phyloP scores from a whole-genome alignment of 2,888 invertebrate species.

The Tigriopus californicus region DNA sequence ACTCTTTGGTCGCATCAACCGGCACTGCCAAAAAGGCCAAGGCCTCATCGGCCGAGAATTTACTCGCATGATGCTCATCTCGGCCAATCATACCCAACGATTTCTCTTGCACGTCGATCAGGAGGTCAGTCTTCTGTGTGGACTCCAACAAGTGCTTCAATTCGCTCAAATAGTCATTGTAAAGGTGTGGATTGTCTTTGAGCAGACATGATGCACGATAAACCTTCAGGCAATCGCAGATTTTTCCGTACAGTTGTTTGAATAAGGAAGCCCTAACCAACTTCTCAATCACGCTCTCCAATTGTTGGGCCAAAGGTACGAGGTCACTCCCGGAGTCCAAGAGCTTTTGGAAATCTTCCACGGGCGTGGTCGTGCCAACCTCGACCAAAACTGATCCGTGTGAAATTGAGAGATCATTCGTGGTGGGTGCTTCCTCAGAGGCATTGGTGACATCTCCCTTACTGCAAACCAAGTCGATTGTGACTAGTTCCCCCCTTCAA shows the following conservation, averaged over 20 bases:
- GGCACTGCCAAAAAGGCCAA: neutral
- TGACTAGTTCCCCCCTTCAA: neutral
- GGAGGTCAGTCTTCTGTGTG: neutral
- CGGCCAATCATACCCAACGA: neutral
- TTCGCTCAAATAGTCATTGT: slow-evolving; percentile 6
- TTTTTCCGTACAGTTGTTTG: neutral
- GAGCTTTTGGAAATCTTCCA: neutral
- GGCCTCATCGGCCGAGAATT: neutral
- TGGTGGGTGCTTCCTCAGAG: neutral
- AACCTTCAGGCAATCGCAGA: neutral
- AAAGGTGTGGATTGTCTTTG: neutral
- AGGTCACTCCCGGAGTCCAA: neutral
- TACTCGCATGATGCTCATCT: neutral
- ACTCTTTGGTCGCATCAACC: too few species aligned
- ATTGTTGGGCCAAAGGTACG: too few species aligned
- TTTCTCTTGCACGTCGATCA: neutral
- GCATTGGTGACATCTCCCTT: neutral
- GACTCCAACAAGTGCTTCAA: neutral
- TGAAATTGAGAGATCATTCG: neutral
- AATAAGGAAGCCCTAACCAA: too few species aligned
- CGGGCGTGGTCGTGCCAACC: neutral
- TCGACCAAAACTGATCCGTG: neutral
- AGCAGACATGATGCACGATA: slow-evolving; percentile 1
- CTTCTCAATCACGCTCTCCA: too few species aligned
- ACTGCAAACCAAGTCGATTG: neutral